Evolutionary conservation across 2,797 vertebrate genomes (phyloP), one percentile per base, ranked within the genome.

Genomic region (Botia kubotai): DNA sequence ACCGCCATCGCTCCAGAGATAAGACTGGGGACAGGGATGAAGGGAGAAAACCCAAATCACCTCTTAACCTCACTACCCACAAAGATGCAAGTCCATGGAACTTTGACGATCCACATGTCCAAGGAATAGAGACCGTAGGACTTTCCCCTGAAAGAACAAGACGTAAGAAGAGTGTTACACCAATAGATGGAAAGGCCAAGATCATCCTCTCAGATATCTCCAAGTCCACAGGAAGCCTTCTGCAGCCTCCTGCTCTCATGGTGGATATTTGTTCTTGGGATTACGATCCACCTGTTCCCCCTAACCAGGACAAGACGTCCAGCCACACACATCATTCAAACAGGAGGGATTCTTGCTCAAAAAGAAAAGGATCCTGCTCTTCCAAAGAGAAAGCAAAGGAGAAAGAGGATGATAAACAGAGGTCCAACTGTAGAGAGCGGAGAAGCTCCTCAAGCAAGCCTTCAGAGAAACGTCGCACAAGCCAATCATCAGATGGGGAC

Each of bases 241-340:
- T 95, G 80, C 95, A 95, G 89, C 93, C 94, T 81, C 95, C 95
- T 19, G 90, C 90, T 29, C 91, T 95, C 53, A 96, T 95, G 92
- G 94, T 96, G 4, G 97, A 98, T 86, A 94, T 99, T 86, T 98
- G 97, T 87, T 96, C 97, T 0, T 99, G 97, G 98, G 98, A 99
- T 85, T 97, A 93, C 78, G 91, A 92, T 81, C 83, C 88, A 79
- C 91, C 95, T 39, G 92, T 93, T 21, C 93, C 95, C 73, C 92
- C 95, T 55, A 95, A 94, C 87, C 93, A 94, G 85, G 95, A 95
- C 86, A 96, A 87, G 93, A 91, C 90, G 88, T 95, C 91, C 86
- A 94, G 93, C 90, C 86, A 95, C 86, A 95, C 90, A 58, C 87
- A 90, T 4, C 92, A 93, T 90, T 90, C 92, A 91, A 97, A 95